A percentile compares a stretch with the other conserved stretches of the same genome.
Evolutionary conservation across 2,113 vertebrate genomes (phyloP).

Genomic region (Phaethornis superciliosus): DNA sequence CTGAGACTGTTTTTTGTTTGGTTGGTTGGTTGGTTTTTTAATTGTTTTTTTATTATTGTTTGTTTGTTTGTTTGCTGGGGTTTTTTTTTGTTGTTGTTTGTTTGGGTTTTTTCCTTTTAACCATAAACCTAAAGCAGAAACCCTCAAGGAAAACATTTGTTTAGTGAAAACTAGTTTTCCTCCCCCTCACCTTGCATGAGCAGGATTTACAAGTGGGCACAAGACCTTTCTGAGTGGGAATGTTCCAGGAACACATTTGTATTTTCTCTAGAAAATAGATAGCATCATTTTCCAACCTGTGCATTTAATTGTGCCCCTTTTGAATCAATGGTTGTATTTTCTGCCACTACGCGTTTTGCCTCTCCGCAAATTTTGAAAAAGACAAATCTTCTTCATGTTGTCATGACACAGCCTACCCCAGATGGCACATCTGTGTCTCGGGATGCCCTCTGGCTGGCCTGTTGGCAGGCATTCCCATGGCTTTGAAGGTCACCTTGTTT

Average conservation of each 20-base stretch:
- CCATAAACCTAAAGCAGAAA: constrained; percentile 3
- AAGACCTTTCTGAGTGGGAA: not conserved
- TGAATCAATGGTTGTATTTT: not conserved
- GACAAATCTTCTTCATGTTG: constrained; percentile 21
- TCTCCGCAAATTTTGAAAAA: constrained; percentile 30
- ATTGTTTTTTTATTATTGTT: too few relatives aligned
- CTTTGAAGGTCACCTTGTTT: constrained; percentile 60
- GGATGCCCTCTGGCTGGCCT: constrained; percentile 52
- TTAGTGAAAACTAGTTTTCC: constrained; percentile 35
- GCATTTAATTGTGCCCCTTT: not conserved
- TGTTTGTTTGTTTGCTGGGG: too few relatives aligned
- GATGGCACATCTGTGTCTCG: constrained; percentile 62
- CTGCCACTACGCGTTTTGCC: not conserved
- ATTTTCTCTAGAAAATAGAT: not conserved
- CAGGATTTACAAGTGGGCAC: not conserved
- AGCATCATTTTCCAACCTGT: not conserved
- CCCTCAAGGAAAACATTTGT: constrained; percentile 8
- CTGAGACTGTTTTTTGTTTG: not conserved
- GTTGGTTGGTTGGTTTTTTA: not conserved
- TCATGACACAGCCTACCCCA: constrained; percentile 43
- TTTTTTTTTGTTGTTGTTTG: not conserved
- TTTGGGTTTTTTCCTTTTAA: not conserved
- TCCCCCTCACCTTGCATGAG: not conserved
- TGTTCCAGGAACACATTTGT: not conserved
- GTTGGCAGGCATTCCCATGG: constrained; percentile 39